Evolutionary conservation across 2,797 vertebrate species (phyloP).

Genomic region (Platalea minor): DNA sequence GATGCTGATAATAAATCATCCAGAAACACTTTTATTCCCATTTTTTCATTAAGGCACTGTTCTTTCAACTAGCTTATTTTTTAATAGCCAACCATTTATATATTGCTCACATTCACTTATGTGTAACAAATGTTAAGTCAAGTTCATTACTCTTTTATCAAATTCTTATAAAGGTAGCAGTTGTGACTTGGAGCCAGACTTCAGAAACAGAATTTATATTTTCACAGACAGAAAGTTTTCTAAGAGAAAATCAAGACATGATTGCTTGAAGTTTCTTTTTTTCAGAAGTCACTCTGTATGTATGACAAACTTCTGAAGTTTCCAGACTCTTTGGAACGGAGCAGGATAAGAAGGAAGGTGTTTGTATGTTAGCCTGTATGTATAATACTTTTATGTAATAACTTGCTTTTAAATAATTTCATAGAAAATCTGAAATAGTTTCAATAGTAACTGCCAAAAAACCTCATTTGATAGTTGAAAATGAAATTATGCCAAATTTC

Average conservation of each 20-base stretch:
- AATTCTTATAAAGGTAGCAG: background rate
- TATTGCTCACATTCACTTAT: background rate
- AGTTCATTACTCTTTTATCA: background rate
- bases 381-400: background rate
- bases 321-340: background rate
- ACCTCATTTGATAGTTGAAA: background rate
- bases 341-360: background rate
- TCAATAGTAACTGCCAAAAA: background rate
- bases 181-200: background rate
- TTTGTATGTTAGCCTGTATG: background rate
- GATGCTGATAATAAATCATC: slow-evolving; percentile 31
- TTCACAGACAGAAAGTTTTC: background rate
- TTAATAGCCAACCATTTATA: slow-evolving; percentile 30
- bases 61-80: slow-evolving; percentile 1
- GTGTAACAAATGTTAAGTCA: background rate
- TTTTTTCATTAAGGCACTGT: background rate
- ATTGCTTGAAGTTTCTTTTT: background rate
- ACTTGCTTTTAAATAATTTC: background rate
- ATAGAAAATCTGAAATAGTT: background rate
- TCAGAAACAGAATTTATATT: background rate
- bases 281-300: background rate
- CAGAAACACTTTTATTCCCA: slow-evolving; percentile 7
- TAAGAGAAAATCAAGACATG: background rate
- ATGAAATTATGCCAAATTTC: background rate
- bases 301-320: background rate